phyloP scores from a whole-genome alignment of 2,888 invertebrate species.

The Spilarctia lutea region DNA sequence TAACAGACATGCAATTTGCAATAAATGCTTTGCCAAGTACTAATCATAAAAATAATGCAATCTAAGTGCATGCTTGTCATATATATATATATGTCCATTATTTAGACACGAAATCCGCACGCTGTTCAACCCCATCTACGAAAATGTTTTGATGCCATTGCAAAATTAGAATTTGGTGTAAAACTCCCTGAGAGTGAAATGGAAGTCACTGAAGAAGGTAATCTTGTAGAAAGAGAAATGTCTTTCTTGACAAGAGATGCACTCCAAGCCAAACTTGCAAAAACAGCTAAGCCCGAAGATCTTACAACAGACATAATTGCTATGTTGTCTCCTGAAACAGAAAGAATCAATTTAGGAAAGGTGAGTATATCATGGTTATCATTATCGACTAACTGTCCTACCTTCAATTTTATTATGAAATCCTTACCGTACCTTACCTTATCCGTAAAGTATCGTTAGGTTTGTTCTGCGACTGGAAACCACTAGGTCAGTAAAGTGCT shows the following conservation, averaged over 20 bases:
- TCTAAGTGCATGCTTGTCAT: background rate
- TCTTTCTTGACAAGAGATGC: constrained; percentile 75
- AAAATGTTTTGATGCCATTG: constrained; percentile 95
- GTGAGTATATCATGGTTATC: constrained; percentile 61
- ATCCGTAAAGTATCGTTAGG: background rate
- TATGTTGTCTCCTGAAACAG: constrained; percentile 96
- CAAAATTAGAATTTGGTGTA: constrained; percentile 91
- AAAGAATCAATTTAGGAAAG: constrained; percentile 92
- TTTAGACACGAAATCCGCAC: constrained; percentile 92
- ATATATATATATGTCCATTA: constrained; percentile 7
- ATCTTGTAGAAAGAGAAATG: constrained; percentile 78
- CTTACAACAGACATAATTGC: constrained; percentile 94
- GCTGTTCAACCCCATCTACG: constrained; percentile 96
- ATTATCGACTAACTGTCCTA: too few species aligned
- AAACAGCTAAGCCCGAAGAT: constrained; percentile 76
- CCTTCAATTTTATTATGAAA: too few species aligned
- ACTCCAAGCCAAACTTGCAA: constrained; percentile 76
- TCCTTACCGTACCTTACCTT: too few species aligned
- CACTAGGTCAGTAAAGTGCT: too few species aligned
- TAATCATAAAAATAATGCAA: background rate
- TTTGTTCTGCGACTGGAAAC: background rate
- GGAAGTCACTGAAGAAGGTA: constrained; percentile 84
- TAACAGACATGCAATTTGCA: background rate
- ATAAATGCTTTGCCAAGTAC: background rate
- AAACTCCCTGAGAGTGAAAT: constrained; percentile 83